phyloP scores from a whole-genome alignment of 1,140 invertebrate genomes.

The Penaeus chinensis region DNA sequence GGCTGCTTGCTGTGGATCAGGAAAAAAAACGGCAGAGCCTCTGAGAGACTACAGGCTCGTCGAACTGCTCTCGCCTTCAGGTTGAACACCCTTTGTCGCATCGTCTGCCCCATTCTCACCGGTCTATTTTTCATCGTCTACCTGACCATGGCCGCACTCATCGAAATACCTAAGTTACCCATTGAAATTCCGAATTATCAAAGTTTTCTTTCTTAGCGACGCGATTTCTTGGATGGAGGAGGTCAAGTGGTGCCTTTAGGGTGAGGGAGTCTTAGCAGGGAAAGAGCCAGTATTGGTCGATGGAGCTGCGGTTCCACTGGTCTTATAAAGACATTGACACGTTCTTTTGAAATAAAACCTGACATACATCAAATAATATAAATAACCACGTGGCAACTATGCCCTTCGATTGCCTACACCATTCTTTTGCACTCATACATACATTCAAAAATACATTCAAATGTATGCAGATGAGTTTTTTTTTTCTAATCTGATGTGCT shows the following conservation, averaged over 20 bases:
- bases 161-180: slow-evolving; percentile 46
- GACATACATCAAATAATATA: no score
- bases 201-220: neutral
- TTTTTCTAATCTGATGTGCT: no score
- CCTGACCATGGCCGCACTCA: slow-evolving; percentile 48
- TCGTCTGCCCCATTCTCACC: slow-evolving; percentile 44
- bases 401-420: no score
- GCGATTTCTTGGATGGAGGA: neutral
- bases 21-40: neutral
- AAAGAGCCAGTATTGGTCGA: neutral
- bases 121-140: slow-evolving; percentile 46
- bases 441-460: no score
- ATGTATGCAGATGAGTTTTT: no score
- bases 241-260: no score
- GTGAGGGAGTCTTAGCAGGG: no score
- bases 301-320: neutral
- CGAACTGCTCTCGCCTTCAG: slow-evolving; percentile 25
- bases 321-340: neutral
- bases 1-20: slow-evolving; percentile 19
- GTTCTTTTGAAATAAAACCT: no score
- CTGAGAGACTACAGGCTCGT: neutral
- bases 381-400: no score
- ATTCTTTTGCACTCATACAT: no score
- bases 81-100: slow-evolving; percentile 35
- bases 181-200: neutral